Conservation (phyloP, 1,140 invertebrate species). For the Eupristina koningsbergeri region DNA sequence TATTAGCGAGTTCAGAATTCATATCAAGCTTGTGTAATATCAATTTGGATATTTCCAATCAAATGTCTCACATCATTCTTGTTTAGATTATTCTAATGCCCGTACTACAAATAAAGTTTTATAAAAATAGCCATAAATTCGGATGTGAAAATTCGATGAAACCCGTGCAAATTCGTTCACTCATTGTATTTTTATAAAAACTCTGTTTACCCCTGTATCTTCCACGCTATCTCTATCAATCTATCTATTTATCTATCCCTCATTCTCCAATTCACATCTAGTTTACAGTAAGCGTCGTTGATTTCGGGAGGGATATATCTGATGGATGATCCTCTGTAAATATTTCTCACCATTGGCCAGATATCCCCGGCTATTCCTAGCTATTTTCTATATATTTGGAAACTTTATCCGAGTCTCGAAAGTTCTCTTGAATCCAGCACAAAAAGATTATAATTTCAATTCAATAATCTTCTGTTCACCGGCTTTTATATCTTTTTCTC, state of each 20-base stretch:
- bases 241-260: conserved; percentile 1
- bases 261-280: conserved; percentile 12
- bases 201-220: background rate
- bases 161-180: background rate
- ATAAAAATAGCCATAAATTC: background rate
- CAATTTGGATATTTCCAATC: too few species aligned
- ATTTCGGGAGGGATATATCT: background rate
- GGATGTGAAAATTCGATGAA: background rate
- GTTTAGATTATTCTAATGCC: too few species aligned
- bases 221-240: background rate
- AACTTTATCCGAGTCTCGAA: background rate
- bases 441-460: background rate
- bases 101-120: background rate
- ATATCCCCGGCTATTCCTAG: background rate
- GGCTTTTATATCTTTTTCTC: background rate
- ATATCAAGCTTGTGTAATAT: too few species aligned
- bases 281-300: background rate
- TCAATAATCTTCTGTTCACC: background rate
- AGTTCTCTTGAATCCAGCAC: background rate
- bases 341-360: conserved; percentile 26
- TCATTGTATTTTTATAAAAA: background rate
- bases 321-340: conserved; percentile 45
- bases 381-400: conserved; percentile 35
- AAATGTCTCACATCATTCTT: too few species aligned
- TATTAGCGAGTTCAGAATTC: too few species aligned